Percentiles rank a stretch among this genome's conserved stretches.
Evolutionary conservation across 1,140 invertebrate genomes (phyloP).

Genomic region (Lasaia peninsularis): DNA sequence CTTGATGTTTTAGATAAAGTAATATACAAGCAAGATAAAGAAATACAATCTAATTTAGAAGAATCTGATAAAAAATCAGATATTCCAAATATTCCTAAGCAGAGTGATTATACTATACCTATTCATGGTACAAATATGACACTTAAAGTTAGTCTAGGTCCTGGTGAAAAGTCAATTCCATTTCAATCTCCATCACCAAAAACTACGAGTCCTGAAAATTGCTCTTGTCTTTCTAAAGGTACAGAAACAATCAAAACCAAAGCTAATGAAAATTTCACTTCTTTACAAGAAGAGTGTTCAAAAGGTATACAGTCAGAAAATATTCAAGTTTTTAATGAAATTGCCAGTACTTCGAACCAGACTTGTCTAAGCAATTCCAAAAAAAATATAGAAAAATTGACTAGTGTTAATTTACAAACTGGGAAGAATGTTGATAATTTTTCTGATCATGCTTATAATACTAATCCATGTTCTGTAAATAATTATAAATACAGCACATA

Average conservation of each 20-base stretch:
- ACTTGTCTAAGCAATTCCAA: not conserved
- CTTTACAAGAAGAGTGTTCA: constrained; percentile 45
- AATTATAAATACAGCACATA: constrained; percentile 45
- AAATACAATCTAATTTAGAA: constrained; percentile 27
- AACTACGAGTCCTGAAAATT: not conserved
- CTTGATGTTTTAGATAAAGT: not conserved
- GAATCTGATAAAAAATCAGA: constrained; percentile 14
- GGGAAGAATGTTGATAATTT: not conserved
- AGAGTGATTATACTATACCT: constrained; percentile 49
- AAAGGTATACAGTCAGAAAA: constrained; percentile 46
- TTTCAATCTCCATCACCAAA: not conserved
- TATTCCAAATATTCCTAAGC: constrained; percentile 13
- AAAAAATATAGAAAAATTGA: not conserved
- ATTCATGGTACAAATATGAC: constrained; percentile 65
- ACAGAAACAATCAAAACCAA: constrained; percentile 30
- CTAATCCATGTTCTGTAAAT: constrained; percentile 20
- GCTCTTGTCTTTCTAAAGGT: constrained; percentile 20
- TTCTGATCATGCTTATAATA: not conserved
- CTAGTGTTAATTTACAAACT: not conserved
- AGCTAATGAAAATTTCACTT: constrained; percentile 37
- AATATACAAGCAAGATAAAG: constrained; percentile 21
- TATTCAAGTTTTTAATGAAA: constrained; percentile 28
- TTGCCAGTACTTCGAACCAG: constrained; percentile 17
- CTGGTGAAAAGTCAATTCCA: constrained; percentile 15
- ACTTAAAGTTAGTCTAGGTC: constrained; percentile 53